Percentiles rank a stretch among this genome's conserved stretches.
These are phyloP conservation scores for Dinocampus coccinellae DNA, from an alignment of 2,888 invertebrate genomes.

Conservation along the genomic window DNA sequence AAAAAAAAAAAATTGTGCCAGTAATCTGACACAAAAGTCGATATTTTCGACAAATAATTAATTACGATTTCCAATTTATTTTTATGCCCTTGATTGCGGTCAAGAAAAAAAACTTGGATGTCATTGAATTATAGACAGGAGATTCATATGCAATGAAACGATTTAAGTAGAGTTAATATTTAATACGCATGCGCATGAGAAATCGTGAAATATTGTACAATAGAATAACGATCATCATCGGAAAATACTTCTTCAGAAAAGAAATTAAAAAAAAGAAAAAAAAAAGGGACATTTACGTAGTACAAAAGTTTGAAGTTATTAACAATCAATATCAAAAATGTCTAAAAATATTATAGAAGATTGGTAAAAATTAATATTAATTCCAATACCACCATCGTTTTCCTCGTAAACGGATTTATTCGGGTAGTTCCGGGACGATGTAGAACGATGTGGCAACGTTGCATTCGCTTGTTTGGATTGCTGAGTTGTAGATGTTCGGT, in stretches of 20 bases:
- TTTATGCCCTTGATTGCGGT: no score
- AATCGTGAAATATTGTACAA: constrained; percentile 16
- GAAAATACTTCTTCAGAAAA: not conserved
- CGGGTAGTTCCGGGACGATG: constrained; percentile 7
- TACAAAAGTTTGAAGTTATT: not conserved
- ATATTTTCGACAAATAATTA: no score
- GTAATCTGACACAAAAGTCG: no score
- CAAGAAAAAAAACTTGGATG: not conserved
- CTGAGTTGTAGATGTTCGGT: constrained; percentile 32
- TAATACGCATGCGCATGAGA: constrained; percentile 33
- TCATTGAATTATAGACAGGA: not conserved
- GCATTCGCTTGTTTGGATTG: constrained; percentile 28
- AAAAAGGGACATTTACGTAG: no score
- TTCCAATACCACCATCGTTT: not conserved
- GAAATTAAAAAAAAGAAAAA: no score
- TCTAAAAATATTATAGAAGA: not conserved
- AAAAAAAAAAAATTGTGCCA: no score
- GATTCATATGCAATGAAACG: not conserved
- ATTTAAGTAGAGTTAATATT: not conserved
- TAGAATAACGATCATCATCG: constrained; percentile 26
- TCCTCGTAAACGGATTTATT: not conserved
- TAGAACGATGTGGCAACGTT: constrained; percentile 29
- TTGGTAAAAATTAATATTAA: not conserved
- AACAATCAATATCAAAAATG: not conserved
- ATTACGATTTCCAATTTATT: no score